Conservation (phyloP, 2,888 invertebrate species). For the Polyploca ridens region DNA sequence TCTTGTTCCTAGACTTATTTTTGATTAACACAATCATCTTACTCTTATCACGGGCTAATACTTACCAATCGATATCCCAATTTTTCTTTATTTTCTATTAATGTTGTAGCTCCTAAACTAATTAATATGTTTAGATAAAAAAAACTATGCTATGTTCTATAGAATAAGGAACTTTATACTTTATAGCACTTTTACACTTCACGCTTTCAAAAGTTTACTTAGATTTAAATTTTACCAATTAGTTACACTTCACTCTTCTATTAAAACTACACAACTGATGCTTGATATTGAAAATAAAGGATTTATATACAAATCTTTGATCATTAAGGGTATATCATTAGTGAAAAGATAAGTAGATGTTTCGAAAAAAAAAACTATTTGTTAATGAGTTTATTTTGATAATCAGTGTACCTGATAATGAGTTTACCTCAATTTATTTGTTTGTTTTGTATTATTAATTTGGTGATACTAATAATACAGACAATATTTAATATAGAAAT, state of each 20-base stretch:
- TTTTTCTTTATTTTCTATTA: too few relatives aligned
- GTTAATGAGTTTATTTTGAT: conserved; percentile 17
- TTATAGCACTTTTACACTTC: conserved; percentile 5
- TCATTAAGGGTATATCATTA: conserved; percentile 18
- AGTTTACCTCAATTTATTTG: conserved; percentile 2
- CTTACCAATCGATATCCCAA: too few relatives aligned
- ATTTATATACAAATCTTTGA: conserved; percentile 21
- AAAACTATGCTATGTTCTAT: too few relatives aligned
- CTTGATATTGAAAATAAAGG: conserved; percentile 6
- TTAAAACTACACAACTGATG: conserved; percentile 8
- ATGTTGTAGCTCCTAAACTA: too few relatives aligned
- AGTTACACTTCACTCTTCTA: not conserved
- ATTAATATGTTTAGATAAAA: too few relatives aligned
- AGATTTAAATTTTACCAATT: not conserved
- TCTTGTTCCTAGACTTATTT: too few relatives aligned
- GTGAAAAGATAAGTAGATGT: not conserved
- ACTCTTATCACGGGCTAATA: too few relatives aligned
- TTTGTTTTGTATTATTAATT: not conserved
- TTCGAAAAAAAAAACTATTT: not conserved
- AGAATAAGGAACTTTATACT: too few relatives aligned
- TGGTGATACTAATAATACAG: too few relatives aligned
- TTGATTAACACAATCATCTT: too few relatives aligned
- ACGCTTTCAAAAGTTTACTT: not conserved
- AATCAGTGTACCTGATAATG: conserved; percentile 13
- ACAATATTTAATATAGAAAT: too few relatives aligned